Percentiles rank a stretch among this genome's conserved stretches.
Evolutionary conservation across 2,797 vertebrate genomes (phyloP).

Genomic region (Myotis myotis): DNA sequence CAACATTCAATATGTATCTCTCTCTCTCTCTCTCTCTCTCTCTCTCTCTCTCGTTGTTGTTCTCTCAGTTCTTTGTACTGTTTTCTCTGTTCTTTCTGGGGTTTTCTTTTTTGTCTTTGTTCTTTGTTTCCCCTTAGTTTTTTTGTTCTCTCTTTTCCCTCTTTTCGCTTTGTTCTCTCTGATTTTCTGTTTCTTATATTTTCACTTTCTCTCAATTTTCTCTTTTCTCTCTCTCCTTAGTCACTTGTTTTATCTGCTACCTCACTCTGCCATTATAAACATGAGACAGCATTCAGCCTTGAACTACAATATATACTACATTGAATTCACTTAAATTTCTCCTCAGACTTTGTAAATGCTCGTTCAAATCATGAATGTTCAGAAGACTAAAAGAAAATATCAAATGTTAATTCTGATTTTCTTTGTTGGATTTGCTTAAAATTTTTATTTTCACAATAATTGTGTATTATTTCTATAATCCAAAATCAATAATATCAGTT

Average conservation of each 20-base stretch:
- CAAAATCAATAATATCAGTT: not conserved
- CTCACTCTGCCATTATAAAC: not conserved
- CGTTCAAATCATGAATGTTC: not conserved
- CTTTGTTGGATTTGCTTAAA: not conserved
- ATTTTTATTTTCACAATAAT: not conserved
- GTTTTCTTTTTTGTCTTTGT: not conserved
- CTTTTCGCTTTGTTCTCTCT: not conserved
- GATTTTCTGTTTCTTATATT: not conserved
- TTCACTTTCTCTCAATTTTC: not conserved
- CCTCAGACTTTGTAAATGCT: not conserved
- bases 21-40: not conserved
- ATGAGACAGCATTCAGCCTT: not conserved
- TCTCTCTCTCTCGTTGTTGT: not conserved
- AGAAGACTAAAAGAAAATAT: slow-evolving; percentile 25
- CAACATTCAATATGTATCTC: not conserved
- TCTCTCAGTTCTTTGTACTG: not conserved
- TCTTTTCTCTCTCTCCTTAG: not conserved
- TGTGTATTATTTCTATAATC: not conserved
- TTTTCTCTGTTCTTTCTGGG: not conserved
- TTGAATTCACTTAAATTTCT: not conserved
- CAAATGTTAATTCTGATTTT: slow-evolving; percentile 1
- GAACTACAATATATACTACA: not conserved
- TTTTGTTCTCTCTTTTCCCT: not conserved
- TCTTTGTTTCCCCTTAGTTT: not conserved
- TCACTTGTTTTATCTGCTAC: not conserved